These are phyloP conservation scores for Macroramphosus scolopax DNA, from an alignment of 2,797 vertebrate genomes.

Conservation along the genomic window DNA sequence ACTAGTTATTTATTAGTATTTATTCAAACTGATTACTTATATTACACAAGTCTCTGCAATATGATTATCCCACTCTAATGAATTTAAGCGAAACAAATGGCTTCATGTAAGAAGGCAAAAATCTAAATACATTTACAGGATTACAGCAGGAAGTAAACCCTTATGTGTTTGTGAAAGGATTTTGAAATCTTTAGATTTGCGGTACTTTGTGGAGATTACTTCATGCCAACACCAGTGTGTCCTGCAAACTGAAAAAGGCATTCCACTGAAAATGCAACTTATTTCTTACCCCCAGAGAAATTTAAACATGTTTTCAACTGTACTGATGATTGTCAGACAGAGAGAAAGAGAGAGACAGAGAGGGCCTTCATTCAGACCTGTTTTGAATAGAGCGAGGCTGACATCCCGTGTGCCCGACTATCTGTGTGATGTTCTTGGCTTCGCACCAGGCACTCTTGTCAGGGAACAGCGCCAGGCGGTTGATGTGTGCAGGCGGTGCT, in stretches of 20 bases:
- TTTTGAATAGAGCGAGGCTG: slow-evolving; percentile 97
- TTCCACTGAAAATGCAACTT: slow-evolving; percentile 13
- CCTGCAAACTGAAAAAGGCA: slow-evolving; percentile 5
- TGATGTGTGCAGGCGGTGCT: slow-evolving; percentile 90
- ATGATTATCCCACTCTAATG: too few species aligned
- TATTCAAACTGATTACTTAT: too few species aligned
- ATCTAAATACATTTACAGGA: too few species aligned
- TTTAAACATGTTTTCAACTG: slow-evolving; percentile 14
- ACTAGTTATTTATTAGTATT: too few species aligned
- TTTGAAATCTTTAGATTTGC: too few species aligned
- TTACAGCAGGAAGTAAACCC: too few species aligned
- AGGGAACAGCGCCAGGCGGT: slow-evolving; percentile 95
- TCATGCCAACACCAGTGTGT: neutral
- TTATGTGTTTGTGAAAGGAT: too few species aligned
- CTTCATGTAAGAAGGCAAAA: too few species aligned
- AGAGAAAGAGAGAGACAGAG: slow-evolving; percentile 36
- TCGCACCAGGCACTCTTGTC: slow-evolving; percentile 99
- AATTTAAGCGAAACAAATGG: too few species aligned
- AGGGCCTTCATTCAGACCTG: slow-evolving; percentile 81
- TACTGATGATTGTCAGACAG: slow-evolving; percentile 21
- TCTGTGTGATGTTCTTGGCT: slow-evolving; percentile 99
- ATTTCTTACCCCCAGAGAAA: slow-evolving; percentile 11
- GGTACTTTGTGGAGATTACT: too few species aligned
- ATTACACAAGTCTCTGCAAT: too few species aligned
- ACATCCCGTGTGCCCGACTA: slow-evolving; percentile 96